A percentile compares a stretch with the other conserved stretches of the same genome.
phyloP scores from a whole-genome alignment of 2,888 invertebrate species.

The Stenchaetothrips biformis region DNA sequence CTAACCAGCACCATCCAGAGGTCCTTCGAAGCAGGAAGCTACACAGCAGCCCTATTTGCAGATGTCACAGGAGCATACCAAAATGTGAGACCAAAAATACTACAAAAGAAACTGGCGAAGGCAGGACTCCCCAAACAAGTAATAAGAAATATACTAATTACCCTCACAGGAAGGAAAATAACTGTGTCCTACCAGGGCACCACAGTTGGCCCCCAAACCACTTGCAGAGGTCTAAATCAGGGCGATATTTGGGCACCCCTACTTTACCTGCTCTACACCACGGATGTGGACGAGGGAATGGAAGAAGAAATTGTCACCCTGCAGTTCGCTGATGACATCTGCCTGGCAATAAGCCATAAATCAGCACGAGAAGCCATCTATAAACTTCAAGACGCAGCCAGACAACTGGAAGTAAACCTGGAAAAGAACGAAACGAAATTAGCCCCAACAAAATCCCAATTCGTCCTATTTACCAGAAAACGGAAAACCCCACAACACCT shows the following conservation, averaged over 20 bases:
- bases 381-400: slow-evolving; percentile 12
- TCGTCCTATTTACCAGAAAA: slow-evolving; percentile 27
- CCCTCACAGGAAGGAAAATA: slow-evolving; percentile 23
- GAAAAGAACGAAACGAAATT: background rate
- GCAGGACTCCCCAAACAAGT: slow-evolving; percentile 24
- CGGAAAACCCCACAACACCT: background rate
- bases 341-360: slow-evolving; percentile 27
- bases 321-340: slow-evolving; percentile 33
- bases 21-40: too few relatives aligned
- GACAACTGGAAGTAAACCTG: background rate
- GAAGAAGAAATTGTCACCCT: slow-evolving; percentile 18
- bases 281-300: background rate
- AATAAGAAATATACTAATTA: slow-evolving; percentile 8
- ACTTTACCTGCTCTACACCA: slow-evolving; percentile 28
- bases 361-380: background rate
- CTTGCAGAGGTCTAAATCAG: slow-evolving; percentile 25
- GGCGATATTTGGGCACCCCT: slow-evolving; percentile 28
- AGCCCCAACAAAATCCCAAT: background rate
- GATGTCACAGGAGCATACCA: too few relatives aligned
- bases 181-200: slow-evolving; percentile 24
- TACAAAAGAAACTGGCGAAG: slow-evolving; percentile 26
- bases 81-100: slow-evolving; percentile 28
- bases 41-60: too few relatives aligned
- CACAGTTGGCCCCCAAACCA: slow-evolving; percentile 9
- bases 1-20: slow-evolving; percentile 28